Conservation (phyloP, 2,113 vertebrate genomes). For the Lates calcarifer region DNA sequence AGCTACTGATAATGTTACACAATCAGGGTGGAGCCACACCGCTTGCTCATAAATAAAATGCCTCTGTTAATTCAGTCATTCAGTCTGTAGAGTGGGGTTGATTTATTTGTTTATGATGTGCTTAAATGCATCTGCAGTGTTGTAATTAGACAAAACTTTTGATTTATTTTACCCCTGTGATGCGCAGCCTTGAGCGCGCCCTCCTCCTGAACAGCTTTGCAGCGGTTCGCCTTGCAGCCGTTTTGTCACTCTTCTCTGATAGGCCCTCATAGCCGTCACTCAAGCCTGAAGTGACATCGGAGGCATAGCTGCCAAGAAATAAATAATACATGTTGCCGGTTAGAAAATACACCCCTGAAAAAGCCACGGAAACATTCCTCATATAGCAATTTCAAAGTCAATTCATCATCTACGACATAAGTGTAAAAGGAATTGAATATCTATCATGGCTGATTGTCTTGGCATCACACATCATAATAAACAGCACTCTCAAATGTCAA, state of each 20-base stretch:
- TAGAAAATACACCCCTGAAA: conserved; percentile 9
- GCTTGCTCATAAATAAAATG: conserved; percentile 27
- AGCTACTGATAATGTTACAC: conserved; percentile 24
- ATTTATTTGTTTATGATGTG: conserved; percentile 53
- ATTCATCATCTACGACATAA: conserved; percentile 21
- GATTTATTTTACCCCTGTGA: conserved; percentile 89
- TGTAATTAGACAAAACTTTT: background rate
- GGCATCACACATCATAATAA: conserved; percentile 29
- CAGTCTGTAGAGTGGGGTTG: background rate
- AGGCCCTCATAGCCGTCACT: conserved; percentile 91
- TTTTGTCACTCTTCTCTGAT: conserved; percentile 82
- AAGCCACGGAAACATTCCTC: background rate
- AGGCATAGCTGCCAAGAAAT: conserved; percentile 87
- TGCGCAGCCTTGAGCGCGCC: conserved; percentile 90
- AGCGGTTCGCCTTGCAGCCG: conserved; percentile 77
- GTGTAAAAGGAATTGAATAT: background rate
- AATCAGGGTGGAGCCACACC: conserved; percentile 39
- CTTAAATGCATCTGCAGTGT: background rate
- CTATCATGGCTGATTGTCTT: conserved; percentile 12
- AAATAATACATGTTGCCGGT: background rate
- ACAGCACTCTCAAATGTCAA: conserved; percentile 29
- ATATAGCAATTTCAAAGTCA: background rate
- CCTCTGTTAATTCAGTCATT: conserved; percentile 1
- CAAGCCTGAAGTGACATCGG: conserved; percentile 91
- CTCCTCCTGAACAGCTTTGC: conserved; percentile 90